Evolutionary conservation across 2,888 invertebrate genomes (phyloP).

Genomic region (Salticus scenicus): DNA sequence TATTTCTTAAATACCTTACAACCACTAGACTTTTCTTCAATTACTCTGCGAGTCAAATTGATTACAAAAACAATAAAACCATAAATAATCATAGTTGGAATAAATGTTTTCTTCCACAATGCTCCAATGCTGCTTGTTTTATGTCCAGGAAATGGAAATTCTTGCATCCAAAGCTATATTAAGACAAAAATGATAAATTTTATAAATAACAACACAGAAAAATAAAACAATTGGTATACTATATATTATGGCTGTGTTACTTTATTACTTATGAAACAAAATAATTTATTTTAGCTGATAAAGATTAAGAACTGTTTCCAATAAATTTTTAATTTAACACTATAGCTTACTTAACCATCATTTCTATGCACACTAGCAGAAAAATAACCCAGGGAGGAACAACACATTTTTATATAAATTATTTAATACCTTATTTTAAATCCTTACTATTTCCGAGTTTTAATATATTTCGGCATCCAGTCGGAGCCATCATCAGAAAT

Average conservation of each 20-base stretch:
- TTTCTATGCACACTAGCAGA: too few relatives aligned
- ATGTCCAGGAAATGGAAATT: conserved; percentile 50
- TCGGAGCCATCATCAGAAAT: too few relatives aligned
- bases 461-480: too few relatives aligned
- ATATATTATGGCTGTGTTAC: too few relatives aligned
- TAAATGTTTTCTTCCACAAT: conserved; percentile 32
- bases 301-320: background rate
- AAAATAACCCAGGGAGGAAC: too few relatives aligned
- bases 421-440: too few relatives aligned
- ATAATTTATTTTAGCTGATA: background rate
- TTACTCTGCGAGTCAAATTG: conserved; percentile 67
- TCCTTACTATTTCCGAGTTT: too few relatives aligned
- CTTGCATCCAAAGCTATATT: conserved; percentile 41
- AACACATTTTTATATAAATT: too few relatives aligned
- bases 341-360: background rate
- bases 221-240: too few relatives aligned
- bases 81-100: conserved; percentile 50
- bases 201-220: background rate
- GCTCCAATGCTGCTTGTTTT: background rate
- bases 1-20: conserved; percentile 55
- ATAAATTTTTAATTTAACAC: background rate
- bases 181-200: background rate
- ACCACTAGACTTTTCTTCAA: conserved; percentile 70
- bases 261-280: background rate
- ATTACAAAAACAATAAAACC: conserved; percentile 61